Conservation (phyloP, 2,888 invertebrate genomes). For the Helleia helle region DNA sequence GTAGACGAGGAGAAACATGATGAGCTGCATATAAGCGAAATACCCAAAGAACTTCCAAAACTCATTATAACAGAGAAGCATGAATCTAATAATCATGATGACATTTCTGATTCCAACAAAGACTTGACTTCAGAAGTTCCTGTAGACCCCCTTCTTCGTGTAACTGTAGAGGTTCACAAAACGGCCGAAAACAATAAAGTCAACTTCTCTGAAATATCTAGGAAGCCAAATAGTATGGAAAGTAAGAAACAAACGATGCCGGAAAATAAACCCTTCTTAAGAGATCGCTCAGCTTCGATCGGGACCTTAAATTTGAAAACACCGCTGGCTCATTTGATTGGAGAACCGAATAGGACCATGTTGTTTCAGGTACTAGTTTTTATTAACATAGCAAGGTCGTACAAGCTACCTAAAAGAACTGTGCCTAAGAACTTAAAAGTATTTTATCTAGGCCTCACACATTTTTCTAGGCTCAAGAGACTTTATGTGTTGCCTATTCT, state of each 20-base stretch:
- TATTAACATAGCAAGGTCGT: too few species aligned
- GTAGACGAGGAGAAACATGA: conserved; percentile 49
- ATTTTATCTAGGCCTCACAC: too few species aligned
- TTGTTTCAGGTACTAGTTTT: conserved; percentile 89
- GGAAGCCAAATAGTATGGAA: conserved; percentile 20
- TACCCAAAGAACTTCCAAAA: conserved; percentile 5
- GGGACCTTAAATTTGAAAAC: conserved; percentile 70
- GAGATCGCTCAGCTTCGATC: conserved; percentile 77
- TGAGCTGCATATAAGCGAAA: conserved; percentile 33
- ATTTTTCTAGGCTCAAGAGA: too few species aligned
- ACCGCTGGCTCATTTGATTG: conserved; percentile 56
- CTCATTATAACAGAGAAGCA: conserved; percentile 19
- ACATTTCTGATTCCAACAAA: too few species aligned
- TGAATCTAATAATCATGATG: conserved; percentile 9
- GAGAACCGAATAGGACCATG: conserved; percentile 94
- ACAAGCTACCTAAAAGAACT: too few species aligned
- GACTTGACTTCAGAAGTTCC: too few species aligned
- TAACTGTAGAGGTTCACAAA: conserved; percentile 15
- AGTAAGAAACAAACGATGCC: conserved; percentile 30
- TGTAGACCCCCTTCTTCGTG: conserved; percentile 22
- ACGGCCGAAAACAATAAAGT: conserved; percentile 20
- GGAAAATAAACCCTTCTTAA: conserved; percentile 56
- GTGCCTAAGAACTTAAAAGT: too few species aligned
- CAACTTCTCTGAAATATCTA: conserved; percentile 42
- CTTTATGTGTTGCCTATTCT: too few species aligned